Percentiles rank a stretch among this genome's conserved stretches.
Conservation (phyloP, 2,797 vertebrate genomes). For the Mus caroli region DNA sequence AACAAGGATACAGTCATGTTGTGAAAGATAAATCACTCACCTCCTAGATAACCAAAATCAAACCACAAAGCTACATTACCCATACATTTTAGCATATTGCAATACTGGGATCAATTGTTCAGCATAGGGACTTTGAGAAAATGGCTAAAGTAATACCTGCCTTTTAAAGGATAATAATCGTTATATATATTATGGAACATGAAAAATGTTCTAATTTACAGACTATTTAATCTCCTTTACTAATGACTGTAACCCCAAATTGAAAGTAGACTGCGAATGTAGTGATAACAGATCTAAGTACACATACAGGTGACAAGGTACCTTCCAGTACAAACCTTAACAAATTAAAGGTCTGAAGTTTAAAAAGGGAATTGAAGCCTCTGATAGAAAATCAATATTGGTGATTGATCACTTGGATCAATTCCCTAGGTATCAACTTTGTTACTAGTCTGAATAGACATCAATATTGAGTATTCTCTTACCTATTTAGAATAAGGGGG, state of each 20-base stretch:
- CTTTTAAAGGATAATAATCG: background rate
- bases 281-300: background rate
- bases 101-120: background rate
- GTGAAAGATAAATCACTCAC: background rate
- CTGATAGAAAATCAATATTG: background rate
- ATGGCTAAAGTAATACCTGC: background rate
- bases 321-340: background rate
- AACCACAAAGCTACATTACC: background rate
- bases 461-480: background rate
- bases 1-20: background rate
- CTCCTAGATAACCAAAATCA: background rate
- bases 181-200: background rate
- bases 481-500: background rate
- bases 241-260: background rate
- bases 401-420: background rate
- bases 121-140: background rate
- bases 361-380: background rate
- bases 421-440: background rate
- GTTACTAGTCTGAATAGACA: background rate
- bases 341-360: background rate
- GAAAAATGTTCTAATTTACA: background rate
- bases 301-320: no score
- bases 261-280: background rate
- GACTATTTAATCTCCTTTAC: background rate
- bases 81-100: background rate